Base-by-base conservation (phyloP, 2,888 invertebrate species). In the Schizotus pectinicornis region DNA sequence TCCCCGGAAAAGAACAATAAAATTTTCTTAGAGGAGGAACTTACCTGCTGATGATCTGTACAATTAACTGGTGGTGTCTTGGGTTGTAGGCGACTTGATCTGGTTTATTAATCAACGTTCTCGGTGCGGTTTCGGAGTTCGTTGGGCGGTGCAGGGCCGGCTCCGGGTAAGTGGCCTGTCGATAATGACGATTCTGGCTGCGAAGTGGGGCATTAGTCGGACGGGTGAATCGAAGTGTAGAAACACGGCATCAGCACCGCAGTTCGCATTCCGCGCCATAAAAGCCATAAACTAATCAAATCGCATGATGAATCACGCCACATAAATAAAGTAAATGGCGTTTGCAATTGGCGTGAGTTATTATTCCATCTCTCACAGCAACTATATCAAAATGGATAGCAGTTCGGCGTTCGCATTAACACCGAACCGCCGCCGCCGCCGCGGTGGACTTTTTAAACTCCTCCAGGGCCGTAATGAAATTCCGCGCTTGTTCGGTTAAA, bases 251-350 rank as follows among this genome's bases (percentile, higher is more conserved):
- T 67, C 76, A 76, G 75, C 75, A 67, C 64, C 67, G 67, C 69
- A 71, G 67, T 74, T 74, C 75, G 72, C 76, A 78, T 78, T 79
- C 78, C 78, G 74, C 77, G 68, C 78, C 78, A 78, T 78, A 79
- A 78, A 79, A 77, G 78, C 80, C 78, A 79, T 80, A 80, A 80
- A 80, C 80, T 79, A 80, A 80, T 80, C 80, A 80, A 80, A 80
- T 77, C 77, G 77, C 74, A 79, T 80, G 80, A 80, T 80, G 79
- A 79, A 80, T 80, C 77, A 78, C 77, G 73, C 75, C 72, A 78
- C 80, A 80, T 80, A 80, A 80, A 80, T 80, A 80, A 80, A 79
- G 79, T 79, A 79, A 79, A 79, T 79, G 78, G 79, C 79, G 77
- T 78, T 79, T 79, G 80, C 78, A 79, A 79, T 79, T 80, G 80